Conservation (phyloP, 2,888 invertebrate genomes). For the Sinohyriopsis cumingii region DNA sequence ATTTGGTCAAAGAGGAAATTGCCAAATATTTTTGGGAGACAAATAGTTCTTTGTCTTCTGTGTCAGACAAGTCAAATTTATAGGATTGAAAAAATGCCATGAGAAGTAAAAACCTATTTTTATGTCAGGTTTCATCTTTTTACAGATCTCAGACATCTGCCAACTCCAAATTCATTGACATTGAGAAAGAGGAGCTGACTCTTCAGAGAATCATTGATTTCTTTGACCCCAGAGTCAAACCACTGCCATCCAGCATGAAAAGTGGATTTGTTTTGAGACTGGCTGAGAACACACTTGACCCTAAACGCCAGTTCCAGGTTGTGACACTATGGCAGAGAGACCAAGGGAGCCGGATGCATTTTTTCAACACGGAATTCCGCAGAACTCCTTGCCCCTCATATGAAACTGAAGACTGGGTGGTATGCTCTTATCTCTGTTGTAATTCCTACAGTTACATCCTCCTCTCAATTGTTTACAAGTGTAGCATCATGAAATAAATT, state of each 20-base stretch:
- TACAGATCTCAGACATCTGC: neutral
- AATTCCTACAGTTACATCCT: no score
- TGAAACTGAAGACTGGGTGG: slow-evolving; percentile 39
- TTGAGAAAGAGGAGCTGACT: slow-evolving; percentile 22
- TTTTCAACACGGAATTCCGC: slow-evolving; percentile 23
- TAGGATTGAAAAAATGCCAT: no score
- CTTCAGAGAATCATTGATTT: slow-evolving; percentile 19
- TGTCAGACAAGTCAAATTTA: no score
- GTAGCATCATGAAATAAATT: no score
- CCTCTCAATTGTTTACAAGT: no score
- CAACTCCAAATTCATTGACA: slow-evolving; percentile 10
- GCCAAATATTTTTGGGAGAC: no score
- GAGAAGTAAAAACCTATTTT: no score
- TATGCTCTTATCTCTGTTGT: slow-evolving; percentile 10
- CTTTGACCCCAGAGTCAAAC: slow-evolving; percentile 14
- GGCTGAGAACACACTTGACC: slow-evolving; percentile 13
- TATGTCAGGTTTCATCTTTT: no score
- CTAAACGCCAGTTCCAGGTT: slow-evolving; percentile 30
- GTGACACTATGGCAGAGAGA: slow-evolving; percentile 28
- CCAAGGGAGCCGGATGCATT: slow-evolving; percentile 5
- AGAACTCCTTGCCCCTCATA: slow-evolving; percentile 23
- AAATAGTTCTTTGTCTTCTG: no score
- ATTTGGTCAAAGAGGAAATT: no score
- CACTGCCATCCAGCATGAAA: slow-evolving; percentile 14
- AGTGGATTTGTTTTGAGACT: slow-evolving; percentile 31